Conservation (phyloP, 53 echinoderm and acorn worm species). For the Holothuria scabra region DNA sequence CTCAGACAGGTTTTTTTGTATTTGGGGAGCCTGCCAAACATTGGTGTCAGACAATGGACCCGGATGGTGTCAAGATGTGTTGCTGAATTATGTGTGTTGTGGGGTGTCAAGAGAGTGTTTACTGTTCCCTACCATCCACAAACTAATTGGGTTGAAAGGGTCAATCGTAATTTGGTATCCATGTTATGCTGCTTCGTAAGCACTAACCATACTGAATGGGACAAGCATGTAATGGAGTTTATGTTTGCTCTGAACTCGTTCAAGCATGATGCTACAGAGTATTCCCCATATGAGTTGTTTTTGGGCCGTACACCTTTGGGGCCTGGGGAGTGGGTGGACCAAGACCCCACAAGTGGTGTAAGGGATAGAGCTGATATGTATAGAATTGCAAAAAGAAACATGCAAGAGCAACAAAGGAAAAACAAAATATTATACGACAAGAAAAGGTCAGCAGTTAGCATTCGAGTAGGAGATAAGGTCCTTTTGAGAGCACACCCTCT, state of each 20-base stretch:
- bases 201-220: slow-evolving; percentile 28
- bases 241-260: slow-evolving; percentile 53
- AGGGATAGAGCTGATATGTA: not conserved
- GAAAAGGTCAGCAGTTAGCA: not conserved
- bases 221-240: slow-evolving; percentile 61
- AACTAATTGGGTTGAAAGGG: too few species aligned
- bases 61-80: too few species aligned
- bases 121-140: too few species aligned
- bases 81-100: slow-evolving; percentile 49
- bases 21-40: too few species aligned
- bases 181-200: slow-evolving; percentile 4
- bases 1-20: slow-evolving; percentile 63
- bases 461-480: slow-evolving; percentile 23
- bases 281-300: slow-evolving; percentile 39
- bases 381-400: not conserved
- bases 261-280: slow-evolving; percentile 58
- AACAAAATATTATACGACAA: slow-evolving; percentile 35
- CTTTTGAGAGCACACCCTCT: slow-evolving; percentile 42
- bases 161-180: too few species aligned
- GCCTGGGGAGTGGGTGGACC: too few species aligned
- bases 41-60: too few species aligned
- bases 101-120: too few species aligned
- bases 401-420: not conserved
- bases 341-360: too few species aligned
- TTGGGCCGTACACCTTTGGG: too few species aligned